Evolutionary conservation across 2,797 vertebrate genomes (phyloP).

Genomic region (Mergus octosetaceus): DNA sequence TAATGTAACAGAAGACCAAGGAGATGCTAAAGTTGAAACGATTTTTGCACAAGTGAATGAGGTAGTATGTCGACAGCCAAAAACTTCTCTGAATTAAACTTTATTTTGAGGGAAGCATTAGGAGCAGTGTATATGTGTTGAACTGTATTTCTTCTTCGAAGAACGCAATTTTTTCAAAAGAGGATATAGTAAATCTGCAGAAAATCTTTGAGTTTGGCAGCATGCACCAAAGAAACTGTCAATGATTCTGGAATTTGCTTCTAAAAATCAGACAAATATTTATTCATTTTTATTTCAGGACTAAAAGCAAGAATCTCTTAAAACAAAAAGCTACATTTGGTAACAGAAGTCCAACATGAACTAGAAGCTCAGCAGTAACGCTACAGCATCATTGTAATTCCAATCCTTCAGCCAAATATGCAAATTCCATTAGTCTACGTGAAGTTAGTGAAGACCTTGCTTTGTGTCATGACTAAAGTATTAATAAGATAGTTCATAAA

Average conservation of each 20-base stretch:
- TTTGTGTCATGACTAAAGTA: background rate
- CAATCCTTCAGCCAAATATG: background rate
- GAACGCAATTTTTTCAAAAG: background rate
- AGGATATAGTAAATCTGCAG: background rate
- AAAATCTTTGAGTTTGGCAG: background rate
- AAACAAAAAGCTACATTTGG: background rate
- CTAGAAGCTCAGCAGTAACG: background rate
- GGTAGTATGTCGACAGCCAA: background rate
- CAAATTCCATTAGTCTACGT: background rate
- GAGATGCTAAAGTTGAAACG: background rate
- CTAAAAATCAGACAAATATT: background rate
- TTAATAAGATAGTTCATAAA: background rate
- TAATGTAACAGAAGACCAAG: background rate
- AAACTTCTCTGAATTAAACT: background rate
- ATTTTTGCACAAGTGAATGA: background rate
- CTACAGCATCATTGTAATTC: background rate
- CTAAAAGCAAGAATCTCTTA: background rate
- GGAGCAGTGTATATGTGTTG: background rate
- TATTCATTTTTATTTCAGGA: background rate
- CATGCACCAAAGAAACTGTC: background rate
- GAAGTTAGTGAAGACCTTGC: background rate
- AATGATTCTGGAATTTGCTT: background rate
- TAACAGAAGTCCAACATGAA: background rate
- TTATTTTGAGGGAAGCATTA: background rate
- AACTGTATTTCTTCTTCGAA: background rate